These are phyloP conservation scores for Melanaphis sacchari DNA, from an alignment of 1,140 invertebrate genomes.

Conservation along the genomic window DNA sequence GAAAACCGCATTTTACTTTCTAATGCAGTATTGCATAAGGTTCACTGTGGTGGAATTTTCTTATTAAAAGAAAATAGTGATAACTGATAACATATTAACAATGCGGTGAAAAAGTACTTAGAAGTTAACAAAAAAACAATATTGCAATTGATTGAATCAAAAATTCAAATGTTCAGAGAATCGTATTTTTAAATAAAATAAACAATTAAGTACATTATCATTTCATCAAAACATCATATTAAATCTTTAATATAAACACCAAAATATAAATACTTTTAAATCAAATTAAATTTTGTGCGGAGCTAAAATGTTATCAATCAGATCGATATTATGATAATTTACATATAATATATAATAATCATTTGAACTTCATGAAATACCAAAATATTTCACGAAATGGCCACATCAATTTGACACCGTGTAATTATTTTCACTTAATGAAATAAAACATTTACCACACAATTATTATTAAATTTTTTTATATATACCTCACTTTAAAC, in stretches of 20 bases:
- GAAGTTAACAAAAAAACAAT: neutral
- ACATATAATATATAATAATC: neutral
- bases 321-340: neutral
- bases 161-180: too few species aligned
- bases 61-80: neutral
- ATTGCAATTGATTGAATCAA: neutral
- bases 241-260: neutral
- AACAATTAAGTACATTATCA: too few species aligned
- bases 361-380: neutral
- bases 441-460: neutral
- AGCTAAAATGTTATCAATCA: neutral
- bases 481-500: neutral
- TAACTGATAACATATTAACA: neutral
- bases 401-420: neutral
- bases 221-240: too few species aligned
- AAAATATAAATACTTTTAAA: neutral
- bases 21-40: conserved; percentile 32
- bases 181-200: too few species aligned
- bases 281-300: neutral
- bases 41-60: conserved; percentile 23
- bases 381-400: neutral
- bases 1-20: conserved; percentile 42
- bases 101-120: neutral
- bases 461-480: neutral
- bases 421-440: neutral